Percentiles rank a stretch among this genome's conserved stretches.
phyloP scores from a whole-genome alignment of 2,797 vertebrate genomes.

The Poeciliopsis gracilis region DNA sequence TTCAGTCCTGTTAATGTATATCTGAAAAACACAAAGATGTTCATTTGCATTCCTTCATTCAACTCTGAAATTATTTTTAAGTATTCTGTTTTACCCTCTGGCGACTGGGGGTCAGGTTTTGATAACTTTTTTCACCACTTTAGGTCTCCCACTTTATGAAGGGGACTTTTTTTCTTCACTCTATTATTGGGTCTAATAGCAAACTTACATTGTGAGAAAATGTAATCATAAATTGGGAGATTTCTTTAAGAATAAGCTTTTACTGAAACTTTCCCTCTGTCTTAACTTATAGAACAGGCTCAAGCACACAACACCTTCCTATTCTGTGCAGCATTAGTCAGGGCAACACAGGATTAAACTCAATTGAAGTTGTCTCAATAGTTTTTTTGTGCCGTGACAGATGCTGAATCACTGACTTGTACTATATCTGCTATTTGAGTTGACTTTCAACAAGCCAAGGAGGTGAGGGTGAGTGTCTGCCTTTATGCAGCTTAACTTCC shows the following conservation, averaged over 20 bases:
- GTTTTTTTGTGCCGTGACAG: constrained; percentile 11
- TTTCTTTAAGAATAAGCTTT: constrained; percentile 2
- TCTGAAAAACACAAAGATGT: neutral
- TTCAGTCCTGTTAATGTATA: neutral
- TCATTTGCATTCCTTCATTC: neutral
- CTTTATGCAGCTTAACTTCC: constrained; percentile 77
- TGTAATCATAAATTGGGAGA: neutral
- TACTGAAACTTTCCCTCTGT: neutral
- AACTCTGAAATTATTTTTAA: neutral
- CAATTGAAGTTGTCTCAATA: constrained; percentile 8
- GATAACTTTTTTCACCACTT: neutral
- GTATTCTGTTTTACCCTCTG: neutral
- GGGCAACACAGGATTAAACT: constrained; percentile 32
- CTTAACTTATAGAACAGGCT: neutral
- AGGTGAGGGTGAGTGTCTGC: constrained; percentile 76
- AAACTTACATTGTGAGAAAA: neutral
- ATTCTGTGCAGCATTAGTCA: constrained; percentile 7
- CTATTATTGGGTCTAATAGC: neutral
- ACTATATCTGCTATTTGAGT: constrained; percentile 67
- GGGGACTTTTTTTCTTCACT: neutral
- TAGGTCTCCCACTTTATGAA: neutral
- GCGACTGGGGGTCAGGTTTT: neutral
- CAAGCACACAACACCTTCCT: constrained; percentile 1
- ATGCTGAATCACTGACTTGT: constrained; percentile 62
- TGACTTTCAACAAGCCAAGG: constrained; percentile 69